These are phyloP conservation scores for Hypomecis atomaria DNA, from an alignment of 2,888 invertebrate species.

Conservation along the genomic window DNA sequence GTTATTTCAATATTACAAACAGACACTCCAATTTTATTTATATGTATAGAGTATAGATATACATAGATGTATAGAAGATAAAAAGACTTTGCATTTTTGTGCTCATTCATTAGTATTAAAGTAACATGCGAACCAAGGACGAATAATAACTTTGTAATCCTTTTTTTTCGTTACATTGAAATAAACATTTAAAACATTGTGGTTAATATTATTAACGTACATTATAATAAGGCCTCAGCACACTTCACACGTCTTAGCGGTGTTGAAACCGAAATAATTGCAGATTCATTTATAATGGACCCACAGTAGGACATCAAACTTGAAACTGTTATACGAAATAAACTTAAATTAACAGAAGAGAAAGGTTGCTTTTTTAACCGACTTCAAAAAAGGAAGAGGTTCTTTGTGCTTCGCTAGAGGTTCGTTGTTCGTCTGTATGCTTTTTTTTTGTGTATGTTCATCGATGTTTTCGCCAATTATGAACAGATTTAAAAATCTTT, in stretches of 20 bases:
- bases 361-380: neutral
- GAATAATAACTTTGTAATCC: neutral
- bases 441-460: no score
- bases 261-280: conserved; percentile 19
- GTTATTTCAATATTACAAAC: no score
- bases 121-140: neutral
- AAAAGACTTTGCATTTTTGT: no score
- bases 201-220: conserved; percentile 9
- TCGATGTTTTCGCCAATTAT: no score
- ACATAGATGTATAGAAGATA: no score
- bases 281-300: conserved; percentile 18
- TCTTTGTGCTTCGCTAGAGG: no score
- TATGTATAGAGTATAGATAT: no score
- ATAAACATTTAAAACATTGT: neutral
- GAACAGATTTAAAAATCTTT: no score
- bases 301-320: conserved; percentile 12
- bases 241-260: conserved; percentile 41
- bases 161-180: neutral
- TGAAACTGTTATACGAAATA: conserved; percentile 4
- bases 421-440: no score
- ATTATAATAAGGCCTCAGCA: conserved; percentile 41
- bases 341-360: neutral
- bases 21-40: no score
- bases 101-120: no score
- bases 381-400: no score